Evolutionary conservation across 2,888 invertebrate genomes (phyloP).

Genomic region (Plebejus argus): DNA sequence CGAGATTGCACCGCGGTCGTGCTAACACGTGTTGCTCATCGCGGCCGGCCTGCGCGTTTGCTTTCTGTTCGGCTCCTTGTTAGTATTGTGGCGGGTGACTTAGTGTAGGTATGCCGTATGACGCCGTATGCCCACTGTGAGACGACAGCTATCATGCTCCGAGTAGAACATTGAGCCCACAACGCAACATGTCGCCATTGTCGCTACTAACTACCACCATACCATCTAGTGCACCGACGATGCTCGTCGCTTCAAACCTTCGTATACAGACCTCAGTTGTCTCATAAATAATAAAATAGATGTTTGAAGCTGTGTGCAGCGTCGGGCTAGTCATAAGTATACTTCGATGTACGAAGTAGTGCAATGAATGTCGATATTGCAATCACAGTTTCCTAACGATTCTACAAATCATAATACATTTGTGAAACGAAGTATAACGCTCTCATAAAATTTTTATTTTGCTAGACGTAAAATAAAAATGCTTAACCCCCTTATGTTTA

Average conservation of each 20-base stretch:
- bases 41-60: slow-evolving; percentile 56
- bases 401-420: background rate
- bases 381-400: background rate
- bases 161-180: slow-evolving; percentile 78
- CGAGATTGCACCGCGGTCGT: slow-evolving; percentile 74
- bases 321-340: slow-evolving; percentile 40
- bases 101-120: slow-evolving; percentile 62
- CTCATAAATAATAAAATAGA: background rate
- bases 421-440: background rate
- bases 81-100: slow-evolving; percentile 72
- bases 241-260: background rate
- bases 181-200: slow-evolving; percentile 53
- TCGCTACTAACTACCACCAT: slow-evolving; percentile 64
- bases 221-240: slow-evolving; percentile 50
- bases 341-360: slow-evolving; percentile 32
- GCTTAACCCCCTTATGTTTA: background rate
- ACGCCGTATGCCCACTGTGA: slow-evolving; percentile 63
- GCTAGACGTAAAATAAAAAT: background rate
- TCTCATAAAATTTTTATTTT: background rate
- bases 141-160: slow-evolving; percentile 70
- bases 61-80: slow-evolving; percentile 68
- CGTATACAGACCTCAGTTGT: background rate
- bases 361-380: slow-evolving; percentile 30
- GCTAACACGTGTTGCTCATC: slow-evolving; percentile 63
- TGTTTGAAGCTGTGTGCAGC: background rate